phyloP scores from a whole-genome alignment of 1,140 invertebrate genomes.

The Stenopsyche tienmushanensis region DNA sequence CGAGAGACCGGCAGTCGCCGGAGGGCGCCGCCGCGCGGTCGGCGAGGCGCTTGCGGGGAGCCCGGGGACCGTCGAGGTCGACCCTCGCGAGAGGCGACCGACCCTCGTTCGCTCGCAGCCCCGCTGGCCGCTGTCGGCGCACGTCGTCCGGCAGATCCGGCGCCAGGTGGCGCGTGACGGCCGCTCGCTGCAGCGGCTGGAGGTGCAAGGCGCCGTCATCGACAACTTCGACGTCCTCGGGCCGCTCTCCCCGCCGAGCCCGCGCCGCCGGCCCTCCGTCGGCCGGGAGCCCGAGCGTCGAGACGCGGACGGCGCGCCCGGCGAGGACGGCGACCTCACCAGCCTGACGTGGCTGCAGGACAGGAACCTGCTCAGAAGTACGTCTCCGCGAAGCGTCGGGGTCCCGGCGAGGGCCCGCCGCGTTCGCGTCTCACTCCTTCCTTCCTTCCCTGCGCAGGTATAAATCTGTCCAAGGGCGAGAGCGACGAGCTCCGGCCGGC shows the following conservation, averaged over 20 bases:
- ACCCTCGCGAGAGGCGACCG: too few species aligned
- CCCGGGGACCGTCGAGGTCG: too few species aligned
- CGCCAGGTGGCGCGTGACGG: constrained; percentile 54
- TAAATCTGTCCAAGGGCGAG: constrained; percentile 55
- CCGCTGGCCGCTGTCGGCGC: too few species aligned
- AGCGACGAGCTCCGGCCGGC: constrained; percentile 46
- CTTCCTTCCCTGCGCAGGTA: constrained; percentile 45
- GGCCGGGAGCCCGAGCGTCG: not conserved
- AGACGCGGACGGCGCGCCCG: constrained; percentile 47
- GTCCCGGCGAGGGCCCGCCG: not conserved
- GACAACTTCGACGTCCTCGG: constrained; percentile 56
- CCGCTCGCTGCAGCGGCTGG: constrained; percentile 52
- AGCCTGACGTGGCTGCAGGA: constrained; percentile 90
- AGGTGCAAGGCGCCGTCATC: constrained; percentile 55
- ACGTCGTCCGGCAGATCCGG: constrained; percentile 54
- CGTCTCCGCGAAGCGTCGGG: constrained; percentile 24
- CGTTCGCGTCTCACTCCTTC: not conserved
- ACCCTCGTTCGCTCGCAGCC: too few species aligned
- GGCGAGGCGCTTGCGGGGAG: too few species aligned
- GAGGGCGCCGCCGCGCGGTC: too few species aligned
- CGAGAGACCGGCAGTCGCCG: constrained; percentile 32
- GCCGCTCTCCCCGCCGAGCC: constrained; percentile 39
- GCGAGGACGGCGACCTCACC: constrained; percentile 89
- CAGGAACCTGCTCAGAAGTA: constrained; percentile 83
- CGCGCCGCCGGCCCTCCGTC: not conserved